Evolutionary conservation across 2,797 vertebrate species (phyloP), one percentile per base, ranked within the genome.

Genomic region (Trichosurus vulpecula): DNA sequence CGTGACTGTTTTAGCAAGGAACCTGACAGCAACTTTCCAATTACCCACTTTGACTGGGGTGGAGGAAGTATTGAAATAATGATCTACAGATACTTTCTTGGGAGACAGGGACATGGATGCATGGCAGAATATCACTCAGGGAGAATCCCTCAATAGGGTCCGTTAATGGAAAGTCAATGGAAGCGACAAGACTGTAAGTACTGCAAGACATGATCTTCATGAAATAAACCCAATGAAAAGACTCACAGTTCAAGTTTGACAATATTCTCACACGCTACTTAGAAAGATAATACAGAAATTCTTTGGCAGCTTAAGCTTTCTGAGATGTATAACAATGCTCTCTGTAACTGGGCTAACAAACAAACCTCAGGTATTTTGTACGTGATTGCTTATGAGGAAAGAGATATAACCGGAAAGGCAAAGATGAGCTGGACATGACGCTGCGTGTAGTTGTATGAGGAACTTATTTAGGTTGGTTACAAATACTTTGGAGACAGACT

Each of bases 81-180:
- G 90, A 90, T 53, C 90, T 52, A 53, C 9, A 56, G 35, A 90
- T 58, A 11, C 66, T 30, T 95, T 93, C 35, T 9, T 8, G 94
- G 35, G 61, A 93, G 52, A 54, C 81, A 93, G 61, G 66, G 56
- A 51, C 31, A 54, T 1, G 51, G 0, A 57, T 29, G 11, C 3
- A 54, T 29, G 25, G 11, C 91, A 94, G n/a, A 91, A 41, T 31
- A 47, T 94, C 81, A 51, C 53, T 92, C 30, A 52, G 57, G 52
- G 52, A 94, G 52, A 91, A 66, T 25, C 27, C 29, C 52, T 92
- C 13, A 58, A 91, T 57, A 91, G 55, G 10, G 29, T 30, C 81
- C 41, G 30, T 55, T 92, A 66, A 92, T 6, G 53, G 81, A 54
- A 91, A 96, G n/a, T 95, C 91, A 81, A 29, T 51, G 13, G 29